Evolutionary conservation across 1,140 invertebrate genomes (phyloP).

Genomic region (Drosophila sproati): DNA sequence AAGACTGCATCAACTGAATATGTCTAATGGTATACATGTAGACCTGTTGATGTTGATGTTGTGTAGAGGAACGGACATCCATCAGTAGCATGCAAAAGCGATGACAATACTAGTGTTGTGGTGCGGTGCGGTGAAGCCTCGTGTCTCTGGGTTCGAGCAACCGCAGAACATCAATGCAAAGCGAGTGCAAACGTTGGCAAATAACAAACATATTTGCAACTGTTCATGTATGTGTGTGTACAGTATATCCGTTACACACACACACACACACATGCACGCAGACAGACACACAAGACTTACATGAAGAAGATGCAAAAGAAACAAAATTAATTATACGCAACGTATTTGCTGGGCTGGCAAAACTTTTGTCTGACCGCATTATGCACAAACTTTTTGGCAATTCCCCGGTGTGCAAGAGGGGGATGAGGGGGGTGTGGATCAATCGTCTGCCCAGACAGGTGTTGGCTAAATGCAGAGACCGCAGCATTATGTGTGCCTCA

Average conservation of each 20-base stretch:
- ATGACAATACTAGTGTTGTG: not conserved
- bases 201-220: conserved; percentile 29
- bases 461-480: not conserved
- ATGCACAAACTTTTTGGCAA: conserved; percentile 51
- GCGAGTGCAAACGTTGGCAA: conserved; percentile 30
- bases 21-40: not conserved
- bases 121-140: not conserved
- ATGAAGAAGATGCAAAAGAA: conserved; percentile 15
- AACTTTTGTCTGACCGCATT: conserved; percentile 57
- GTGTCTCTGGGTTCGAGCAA: not conserved
- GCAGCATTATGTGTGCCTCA: conserved; percentile 13
- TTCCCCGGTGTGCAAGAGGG: not conserved
- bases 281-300: conserved; percentile 1
- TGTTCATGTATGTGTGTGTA: conserved; percentile 4
- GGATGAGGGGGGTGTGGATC: not conserved
- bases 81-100: not conserved
- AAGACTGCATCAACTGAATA: no score
- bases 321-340: conserved; percentile 60
- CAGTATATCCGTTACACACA: not conserved
- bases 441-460: not conserved
- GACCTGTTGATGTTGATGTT: not conserved
- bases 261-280: not conserved
- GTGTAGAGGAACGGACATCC: not conserved
- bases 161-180: conserved; percentile 26
- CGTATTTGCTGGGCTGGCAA: conserved; percentile 24